phyloP scores from a whole-genome alignment of 2,888 invertebrate genomes.

The Epirrita christyi region DNA sequence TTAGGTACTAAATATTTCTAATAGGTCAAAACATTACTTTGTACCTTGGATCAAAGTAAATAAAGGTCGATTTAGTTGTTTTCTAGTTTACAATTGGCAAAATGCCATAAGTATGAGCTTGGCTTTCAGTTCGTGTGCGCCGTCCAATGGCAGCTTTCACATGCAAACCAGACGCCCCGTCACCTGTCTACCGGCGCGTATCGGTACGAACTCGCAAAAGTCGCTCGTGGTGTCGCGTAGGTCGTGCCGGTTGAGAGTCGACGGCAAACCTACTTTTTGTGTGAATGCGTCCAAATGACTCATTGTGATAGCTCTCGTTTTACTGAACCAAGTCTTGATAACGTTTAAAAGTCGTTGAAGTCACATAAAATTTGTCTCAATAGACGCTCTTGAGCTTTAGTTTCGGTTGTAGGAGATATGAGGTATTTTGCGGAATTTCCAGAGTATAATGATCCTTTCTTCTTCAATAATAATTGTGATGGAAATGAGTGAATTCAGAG shows the following conservation, averaged over 20 bases:
- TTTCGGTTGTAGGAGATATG: conserved; percentile 17
- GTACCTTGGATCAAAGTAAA: conserved; percentile 40
- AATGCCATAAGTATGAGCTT: conserved; percentile 45
- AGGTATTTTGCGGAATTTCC: conserved; percentile 10
- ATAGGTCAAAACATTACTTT: conserved; percentile 28
- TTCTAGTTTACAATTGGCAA: conserved; percentile 42
- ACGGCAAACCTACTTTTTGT: not conserved
- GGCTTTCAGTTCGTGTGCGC: conserved; percentile 43
- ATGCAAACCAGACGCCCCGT: conserved; percentile 1
- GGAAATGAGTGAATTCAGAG: not conserved
- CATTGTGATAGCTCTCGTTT: conserved; percentile 35
- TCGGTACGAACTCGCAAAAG: not conserved
- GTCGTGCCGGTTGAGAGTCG: not conserved
- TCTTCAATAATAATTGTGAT: conserved; percentile 7
- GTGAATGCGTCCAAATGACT: conserved; percentile 45
- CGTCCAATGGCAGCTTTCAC: conserved; percentile 15
- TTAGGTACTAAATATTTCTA: conserved; percentile 31
- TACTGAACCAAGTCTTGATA: conserved; percentile 28
- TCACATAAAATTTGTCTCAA: conserved; percentile 24
- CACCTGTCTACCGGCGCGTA: not conserved
- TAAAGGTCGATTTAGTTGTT: conserved; percentile 40
- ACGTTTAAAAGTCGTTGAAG: conserved; percentile 26
- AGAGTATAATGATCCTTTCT: conserved; percentile 16
- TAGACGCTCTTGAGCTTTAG: conserved; percentile 14
- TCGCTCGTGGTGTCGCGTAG: not conserved